Base-by-base conservation (phyloP, 2,888 invertebrate genomes). In the Athalia rosae region DNA sequence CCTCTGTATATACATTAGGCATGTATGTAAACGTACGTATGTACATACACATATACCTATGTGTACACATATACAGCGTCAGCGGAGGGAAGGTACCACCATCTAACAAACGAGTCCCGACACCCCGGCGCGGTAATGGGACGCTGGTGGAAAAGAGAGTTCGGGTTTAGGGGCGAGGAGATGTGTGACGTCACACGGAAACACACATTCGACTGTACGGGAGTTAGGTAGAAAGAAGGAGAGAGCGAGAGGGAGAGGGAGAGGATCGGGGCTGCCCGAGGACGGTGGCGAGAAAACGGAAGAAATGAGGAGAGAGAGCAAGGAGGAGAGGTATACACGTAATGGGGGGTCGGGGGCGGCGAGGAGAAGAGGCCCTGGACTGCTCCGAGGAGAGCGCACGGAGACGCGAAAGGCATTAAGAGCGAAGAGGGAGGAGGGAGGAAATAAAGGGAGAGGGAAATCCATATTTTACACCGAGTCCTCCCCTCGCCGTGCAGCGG, bases 401-500 rank as follows among this genome's bases (percentile, higher is more conserved):
- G 56, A 62, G 80, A 78, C 79, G 81, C 62, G 80, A 79, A 79
- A 80, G 79, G 79, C 84, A 82, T 28, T 28, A 82, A 81, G 83
- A 85, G 82, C 84, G 83, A 82, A 84, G 82, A 84, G 86, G 85
- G 86, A 87, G 84, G 83, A 83, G 86, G 82, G 85, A 83, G 85
- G 85, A 83, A 83, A 83, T 82, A 84, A 85, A 87, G 87, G 41
- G 88, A 86, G 88, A 87, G 87, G 88, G 88, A 88, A 88, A 89
- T 89, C 88, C 88, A 89, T 89, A 89, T 89, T 89, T 89, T 89
- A 89, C 88, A 87, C 88, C 85, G 86, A 78, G 73, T 79, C 78
- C 77, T 76, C 74, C 78, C 79, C 61, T 74, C 77, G 76, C 80
- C 78, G 78, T 79, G 73, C 79, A 47, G 58, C 77, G 79, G 53